Percentiles rank a stretch among this genome's conserved stretches.
These are phyloP conservation scores for Paracentrotus lividus DNA, from an alignment of 53 echinoderm and acorn worm species.

Conservation along the genomic window DNA sequence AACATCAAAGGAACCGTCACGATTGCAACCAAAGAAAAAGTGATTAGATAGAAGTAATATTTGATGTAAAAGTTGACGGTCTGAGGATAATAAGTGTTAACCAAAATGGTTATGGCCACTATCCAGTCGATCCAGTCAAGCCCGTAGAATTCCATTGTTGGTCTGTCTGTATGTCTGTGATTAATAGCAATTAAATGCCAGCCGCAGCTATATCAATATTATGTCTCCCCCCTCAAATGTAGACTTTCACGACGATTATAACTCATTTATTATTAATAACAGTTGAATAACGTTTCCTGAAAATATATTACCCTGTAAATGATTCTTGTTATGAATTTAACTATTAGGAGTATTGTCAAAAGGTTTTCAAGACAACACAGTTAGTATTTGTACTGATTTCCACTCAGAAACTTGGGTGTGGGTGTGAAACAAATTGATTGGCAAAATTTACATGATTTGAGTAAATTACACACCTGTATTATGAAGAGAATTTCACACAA, in stretches of 20 bases:
- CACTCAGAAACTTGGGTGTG: too few relatives aligned
- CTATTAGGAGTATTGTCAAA: too few relatives aligned
- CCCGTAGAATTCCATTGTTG: neutral
- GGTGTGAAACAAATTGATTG: too few relatives aligned
- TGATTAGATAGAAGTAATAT: neutral
- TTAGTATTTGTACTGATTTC: too few relatives aligned
- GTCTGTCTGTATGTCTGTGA: neutral
- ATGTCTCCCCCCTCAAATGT: neutral
- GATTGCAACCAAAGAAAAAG: neutral
- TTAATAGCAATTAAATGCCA: neutral
- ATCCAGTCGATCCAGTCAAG: neutral
- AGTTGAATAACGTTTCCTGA: too few relatives aligned
- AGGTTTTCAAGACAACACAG: too few relatives aligned
- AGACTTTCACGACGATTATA: neutral
- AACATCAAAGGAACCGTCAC: conserved; percentile 11
- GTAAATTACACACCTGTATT: neutral
- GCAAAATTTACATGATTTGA: neutral
- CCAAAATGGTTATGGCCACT: neutral
- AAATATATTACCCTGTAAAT: too few relatives aligned
- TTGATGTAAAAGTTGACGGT: neutral
- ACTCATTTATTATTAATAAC: too few relatives aligned
- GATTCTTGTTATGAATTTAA: too few relatives aligned
- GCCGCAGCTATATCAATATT: neutral
- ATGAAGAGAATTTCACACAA: neutral
- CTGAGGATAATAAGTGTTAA: neutral